Conservation (phyloP, 2,113 vertebrate genomes). For the Dipodomys stephensi region DNA sequence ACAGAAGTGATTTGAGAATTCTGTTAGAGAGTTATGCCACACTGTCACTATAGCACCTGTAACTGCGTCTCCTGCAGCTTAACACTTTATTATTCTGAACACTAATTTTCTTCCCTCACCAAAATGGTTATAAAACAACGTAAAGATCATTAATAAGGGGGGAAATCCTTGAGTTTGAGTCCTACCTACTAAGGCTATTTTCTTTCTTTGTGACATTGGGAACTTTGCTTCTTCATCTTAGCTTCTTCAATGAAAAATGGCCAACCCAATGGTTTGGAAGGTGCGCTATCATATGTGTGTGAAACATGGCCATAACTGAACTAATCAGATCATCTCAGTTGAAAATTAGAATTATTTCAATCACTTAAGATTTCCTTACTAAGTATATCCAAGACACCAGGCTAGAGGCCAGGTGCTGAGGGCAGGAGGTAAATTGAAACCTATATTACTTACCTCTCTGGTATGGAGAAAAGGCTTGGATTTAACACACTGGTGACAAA, state of each 20-base stretch:
- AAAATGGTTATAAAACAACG: neutral
- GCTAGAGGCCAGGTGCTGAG: neutral
- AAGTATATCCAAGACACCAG: neutral
- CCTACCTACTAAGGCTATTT: neutral
- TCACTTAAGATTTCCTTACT: neutral
- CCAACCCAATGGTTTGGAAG: neutral
- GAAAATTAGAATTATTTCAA: neutral
- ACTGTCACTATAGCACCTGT: neutral
- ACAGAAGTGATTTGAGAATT: neutral
- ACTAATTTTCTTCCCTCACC: neutral
- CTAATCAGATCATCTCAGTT: neutral
- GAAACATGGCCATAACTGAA: neutral
- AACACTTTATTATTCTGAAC: neutral
- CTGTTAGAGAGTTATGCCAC: neutral
- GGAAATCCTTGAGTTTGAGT: neutral
- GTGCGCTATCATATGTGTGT: neutral
- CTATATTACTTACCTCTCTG: neutral
- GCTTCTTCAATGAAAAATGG: neutral
- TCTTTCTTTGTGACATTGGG: neutral
- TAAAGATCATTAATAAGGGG: neutral
- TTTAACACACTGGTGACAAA: neutral
- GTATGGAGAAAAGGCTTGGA: neutral
- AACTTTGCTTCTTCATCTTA: neutral
- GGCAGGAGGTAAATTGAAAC: neutral
- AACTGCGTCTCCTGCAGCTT: neutral